Conservation (phyloP, 2,113 vertebrate genomes). For the Hymenochirus boettgeri region DNA sequence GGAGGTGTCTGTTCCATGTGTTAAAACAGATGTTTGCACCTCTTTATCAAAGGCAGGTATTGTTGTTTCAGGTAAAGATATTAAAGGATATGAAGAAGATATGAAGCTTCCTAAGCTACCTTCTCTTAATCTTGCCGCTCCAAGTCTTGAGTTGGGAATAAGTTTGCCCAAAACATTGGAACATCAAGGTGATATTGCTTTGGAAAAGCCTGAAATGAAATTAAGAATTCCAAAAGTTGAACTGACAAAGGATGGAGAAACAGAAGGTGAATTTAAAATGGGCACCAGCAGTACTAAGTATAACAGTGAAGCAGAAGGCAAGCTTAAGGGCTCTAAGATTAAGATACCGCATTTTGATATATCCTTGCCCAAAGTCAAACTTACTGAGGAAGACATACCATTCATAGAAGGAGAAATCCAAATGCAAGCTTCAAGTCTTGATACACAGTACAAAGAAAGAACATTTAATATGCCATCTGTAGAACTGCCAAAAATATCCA, state of each 20-base stretch:
- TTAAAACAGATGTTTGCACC: constrained; percentile 50
- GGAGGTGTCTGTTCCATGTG: constrained; percentile 48
- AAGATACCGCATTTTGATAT: constrained; percentile 52
- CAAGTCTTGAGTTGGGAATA: constrained; percentile 66
- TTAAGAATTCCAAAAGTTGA: constrained; percentile 54
- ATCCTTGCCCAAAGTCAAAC: constrained; percentile 48
- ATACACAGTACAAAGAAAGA: constrained; percentile 41
- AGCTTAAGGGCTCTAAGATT: constrained; percentile 45
- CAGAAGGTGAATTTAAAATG: constrained; percentile 15
- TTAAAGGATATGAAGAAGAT: constrained; percentile 59
- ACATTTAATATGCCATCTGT: constrained; percentile 54
- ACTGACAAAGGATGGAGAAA: constrained; percentile 44
- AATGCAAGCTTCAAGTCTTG: constrained; percentile 23
- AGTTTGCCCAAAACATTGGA: constrained; percentile 47
- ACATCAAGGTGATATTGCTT: constrained; percentile 6
- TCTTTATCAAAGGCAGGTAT: constrained; percentile 55
- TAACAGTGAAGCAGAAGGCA: constrained; percentile 42
- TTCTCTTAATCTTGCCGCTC: constrained; percentile 59
- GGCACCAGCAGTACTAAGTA: constrained; percentile 44
- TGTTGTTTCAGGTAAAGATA: constrained; percentile 56
- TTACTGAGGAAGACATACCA: constrained; percentile 36
- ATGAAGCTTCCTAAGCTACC: constrained; percentile 61
- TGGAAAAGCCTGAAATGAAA: constrained; percentile 38
- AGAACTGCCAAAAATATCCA: constrained; percentile 47
- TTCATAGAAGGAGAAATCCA: constrained; percentile 36